Evolutionary conservation across 2,113 vertebrate genomes (phyloP).

Genomic region (Phaethornis superciliosus): DNA sequence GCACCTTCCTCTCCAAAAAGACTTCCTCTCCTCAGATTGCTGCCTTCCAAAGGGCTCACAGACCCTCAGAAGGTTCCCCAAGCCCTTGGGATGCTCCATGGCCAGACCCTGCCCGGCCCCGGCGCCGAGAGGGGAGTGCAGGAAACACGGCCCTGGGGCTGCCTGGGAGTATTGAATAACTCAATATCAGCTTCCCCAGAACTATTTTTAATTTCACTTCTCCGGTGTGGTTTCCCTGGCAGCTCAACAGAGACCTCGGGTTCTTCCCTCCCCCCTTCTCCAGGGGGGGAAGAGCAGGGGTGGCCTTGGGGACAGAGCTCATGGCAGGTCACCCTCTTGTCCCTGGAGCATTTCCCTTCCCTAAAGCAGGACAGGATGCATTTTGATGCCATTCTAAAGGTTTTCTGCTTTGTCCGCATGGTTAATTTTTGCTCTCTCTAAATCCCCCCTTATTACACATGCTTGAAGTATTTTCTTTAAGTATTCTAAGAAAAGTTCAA

Average conservation of each 20-base stretch:
- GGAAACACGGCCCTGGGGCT: not conserved
- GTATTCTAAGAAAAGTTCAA: slow-evolving; percentile 28
- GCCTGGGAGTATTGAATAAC: not conserved
- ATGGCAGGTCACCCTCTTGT: not conserved
- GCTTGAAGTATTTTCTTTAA: slow-evolving; percentile 60
- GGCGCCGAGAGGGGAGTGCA: accelerated
- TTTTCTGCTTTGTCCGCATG: not conserved
- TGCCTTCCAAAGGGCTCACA: not conserved
- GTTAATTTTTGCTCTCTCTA: slow-evolving; percentile 14
- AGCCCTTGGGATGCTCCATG: accelerated
- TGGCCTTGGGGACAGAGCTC: not conserved
- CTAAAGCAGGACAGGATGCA: accelerated
- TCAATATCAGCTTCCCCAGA: not conserved
- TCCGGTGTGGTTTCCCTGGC: slow-evolving; percentile 31
- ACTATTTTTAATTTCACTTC: not conserved
- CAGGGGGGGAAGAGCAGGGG: not conserved
- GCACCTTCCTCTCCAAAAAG: not conserved
- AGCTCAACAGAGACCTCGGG: not conserved
- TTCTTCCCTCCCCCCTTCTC: not conserved
- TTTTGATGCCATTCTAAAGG: not conserved
- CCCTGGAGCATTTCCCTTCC: not conserved
- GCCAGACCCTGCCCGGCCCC: not conserved
- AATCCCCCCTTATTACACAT: slow-evolving; percentile 52
- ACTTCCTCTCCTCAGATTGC: not conserved
- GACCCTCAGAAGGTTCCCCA: not conserved